Conservation (phyloP, 2,113 vertebrate genomes). For the Peromyscus polionotus region DNA sequence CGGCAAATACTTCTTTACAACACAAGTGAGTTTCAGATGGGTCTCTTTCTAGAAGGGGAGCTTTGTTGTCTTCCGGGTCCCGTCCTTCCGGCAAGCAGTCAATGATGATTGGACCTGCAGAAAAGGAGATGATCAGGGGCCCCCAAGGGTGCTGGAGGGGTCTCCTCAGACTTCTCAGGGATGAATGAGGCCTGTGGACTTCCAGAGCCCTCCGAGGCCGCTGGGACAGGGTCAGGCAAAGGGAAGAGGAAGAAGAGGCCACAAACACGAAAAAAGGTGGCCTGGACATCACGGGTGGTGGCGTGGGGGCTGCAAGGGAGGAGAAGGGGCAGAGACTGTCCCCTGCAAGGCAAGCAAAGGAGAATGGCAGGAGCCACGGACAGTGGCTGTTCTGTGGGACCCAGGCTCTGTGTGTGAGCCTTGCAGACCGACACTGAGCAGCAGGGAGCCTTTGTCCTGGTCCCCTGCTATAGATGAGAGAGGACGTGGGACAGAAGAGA, state of each 20-base stretch:
- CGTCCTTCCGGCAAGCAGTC: not conserved
- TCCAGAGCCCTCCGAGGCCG: not conserved
- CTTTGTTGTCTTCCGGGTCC: not conserved
- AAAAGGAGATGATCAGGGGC: not conserved
- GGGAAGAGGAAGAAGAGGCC: too few relatives aligned
- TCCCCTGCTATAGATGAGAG: not conserved
- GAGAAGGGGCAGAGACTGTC: not conserved
- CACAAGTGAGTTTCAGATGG: not conserved
- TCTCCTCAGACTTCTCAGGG: not conserved
- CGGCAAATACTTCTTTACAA: not conserved
- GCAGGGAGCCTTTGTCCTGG: not conserved
- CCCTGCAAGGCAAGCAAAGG: not conserved
- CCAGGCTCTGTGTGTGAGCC: not conserved
- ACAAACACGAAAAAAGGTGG: not conserved
- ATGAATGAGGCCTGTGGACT: not conserved
- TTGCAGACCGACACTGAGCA: not conserved
- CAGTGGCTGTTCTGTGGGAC: not conserved
- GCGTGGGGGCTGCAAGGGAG: not conserved
- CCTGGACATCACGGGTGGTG: not conserved
- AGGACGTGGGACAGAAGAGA: not conserved
- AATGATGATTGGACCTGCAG: not conserved
- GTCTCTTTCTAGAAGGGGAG: not conserved
- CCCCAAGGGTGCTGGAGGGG: not conserved
- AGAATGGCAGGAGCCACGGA: not conserved
- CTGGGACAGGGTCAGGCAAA: too few relatives aligned